phyloP scores from a whole-genome alignment of 1,140 invertebrate genomes.

The Sinella curviseta region DNA sequence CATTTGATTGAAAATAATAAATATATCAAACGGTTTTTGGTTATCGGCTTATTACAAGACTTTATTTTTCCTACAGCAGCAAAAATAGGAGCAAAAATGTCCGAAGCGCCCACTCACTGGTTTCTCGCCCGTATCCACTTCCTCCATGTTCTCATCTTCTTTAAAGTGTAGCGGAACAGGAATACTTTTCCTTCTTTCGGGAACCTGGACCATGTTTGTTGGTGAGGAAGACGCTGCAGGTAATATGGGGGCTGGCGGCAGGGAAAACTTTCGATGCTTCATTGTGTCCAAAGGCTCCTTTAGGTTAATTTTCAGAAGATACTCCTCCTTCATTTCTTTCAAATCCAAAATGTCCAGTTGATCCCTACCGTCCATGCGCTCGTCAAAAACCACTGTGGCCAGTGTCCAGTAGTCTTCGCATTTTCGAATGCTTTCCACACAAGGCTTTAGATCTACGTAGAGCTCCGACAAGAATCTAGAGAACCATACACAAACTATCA shows the following conservation, averaged over 20 bases:
- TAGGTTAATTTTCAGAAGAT: neutral
- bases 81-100: too few relatives aligned
- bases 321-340: neutral
- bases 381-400: neutral
- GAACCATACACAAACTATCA: too few relatives aligned
- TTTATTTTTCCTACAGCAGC: too few relatives aligned
- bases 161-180: neutral
- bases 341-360: neutral
- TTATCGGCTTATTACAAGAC: too few relatives aligned
- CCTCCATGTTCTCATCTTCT: neutral
- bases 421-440: neutral
- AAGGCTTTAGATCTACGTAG: neutral
- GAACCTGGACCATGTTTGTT: neutral
- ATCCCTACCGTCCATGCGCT: neutral
- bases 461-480: neutral
- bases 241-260: neutral
- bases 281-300: neutral
- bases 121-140: slow-evolving; percentile 1
- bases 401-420: neutral
- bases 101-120: too few relatives aligned
- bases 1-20: too few relatives aligned
- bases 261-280: neutral
- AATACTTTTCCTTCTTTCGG: neutral
- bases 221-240: too few relatives aligned
- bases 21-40: too few relatives aligned